Percentiles rank a stretch among this genome's conserved stretches.
phyloP scores from a whole-genome alignment of 1,140 invertebrate species.

The Eufriesea mexicana region DNA sequence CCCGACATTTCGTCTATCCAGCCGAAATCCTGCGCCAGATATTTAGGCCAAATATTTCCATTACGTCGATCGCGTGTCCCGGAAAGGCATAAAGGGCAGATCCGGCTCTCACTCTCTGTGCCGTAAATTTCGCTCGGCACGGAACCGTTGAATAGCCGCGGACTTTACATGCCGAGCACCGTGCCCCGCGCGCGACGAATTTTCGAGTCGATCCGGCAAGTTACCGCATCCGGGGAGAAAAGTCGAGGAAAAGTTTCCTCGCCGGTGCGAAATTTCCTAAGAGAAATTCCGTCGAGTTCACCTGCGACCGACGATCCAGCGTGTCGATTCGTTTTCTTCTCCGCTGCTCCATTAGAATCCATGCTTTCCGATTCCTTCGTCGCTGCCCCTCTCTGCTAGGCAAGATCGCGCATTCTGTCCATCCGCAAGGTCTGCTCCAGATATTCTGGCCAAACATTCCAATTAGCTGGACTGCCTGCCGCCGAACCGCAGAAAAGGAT shows the following conservation, averaged over 20 bases:
- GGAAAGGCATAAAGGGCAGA: neutral
- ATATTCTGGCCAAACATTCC: conserved; percentile 69
- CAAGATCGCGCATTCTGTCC: conserved; percentile 47
- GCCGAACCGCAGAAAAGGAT: conserved; percentile 61
- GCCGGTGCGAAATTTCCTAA: neutral
- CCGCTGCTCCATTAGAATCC: conserved; percentile 3
- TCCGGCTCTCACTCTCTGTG: no score
- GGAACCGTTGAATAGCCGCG: neutral
- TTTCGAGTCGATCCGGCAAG: conserved; percentile 35
- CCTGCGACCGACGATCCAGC: neutral
- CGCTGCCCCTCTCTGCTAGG: conserved; percentile 2
- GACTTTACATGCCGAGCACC: neutral
- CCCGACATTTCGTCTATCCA: conserved; percentile 60
- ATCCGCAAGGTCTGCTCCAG: conserved; percentile 61
- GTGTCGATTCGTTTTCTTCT: neutral
- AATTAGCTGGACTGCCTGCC: conserved; percentile 62
- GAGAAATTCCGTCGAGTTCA: neutral
- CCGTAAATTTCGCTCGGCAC: conserved; percentile 6
- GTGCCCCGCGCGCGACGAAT: conserved; percentile 4
- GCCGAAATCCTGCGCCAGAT: conserved; percentile 47
- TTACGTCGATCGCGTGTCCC: conserved; percentile 38
- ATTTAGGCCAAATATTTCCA: conserved; percentile 61
- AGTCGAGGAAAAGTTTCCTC: conserved; percentile 33
- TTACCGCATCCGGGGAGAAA: neutral
- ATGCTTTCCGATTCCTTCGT: conserved; percentile 18